Conservation (phyloP, 2,113 vertebrate species). For the Chaenocephalus aceratus region DNA sequence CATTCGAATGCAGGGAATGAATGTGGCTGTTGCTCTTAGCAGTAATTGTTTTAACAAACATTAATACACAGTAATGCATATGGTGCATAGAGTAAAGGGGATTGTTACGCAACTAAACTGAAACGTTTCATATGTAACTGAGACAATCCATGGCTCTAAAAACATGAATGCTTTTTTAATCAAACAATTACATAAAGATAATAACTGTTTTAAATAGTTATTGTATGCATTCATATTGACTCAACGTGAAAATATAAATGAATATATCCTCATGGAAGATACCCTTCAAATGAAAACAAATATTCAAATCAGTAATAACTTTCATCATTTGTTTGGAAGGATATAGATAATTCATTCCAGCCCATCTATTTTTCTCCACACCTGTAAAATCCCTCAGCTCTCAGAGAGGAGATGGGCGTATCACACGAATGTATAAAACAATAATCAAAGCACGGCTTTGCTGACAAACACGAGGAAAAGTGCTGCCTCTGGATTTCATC, state of each 20-base stretch:
- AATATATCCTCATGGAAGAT: not conserved
- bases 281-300: not conserved
- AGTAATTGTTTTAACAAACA: conserved; percentile 29
- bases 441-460: conserved; percentile 26
- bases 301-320: not conserved
- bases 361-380: conserved; percentile 46
- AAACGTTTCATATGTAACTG: not conserved
- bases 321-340: conserved; percentile 26
- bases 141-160: not conserved
- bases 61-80: not conserved
- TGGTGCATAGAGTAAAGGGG: not conserved
- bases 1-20: conserved; percentile 21
- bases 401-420: conserved; percentile 4
- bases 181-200: not conserved
- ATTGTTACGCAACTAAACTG: not conserved
- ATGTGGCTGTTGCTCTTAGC: conserved; percentile 21
- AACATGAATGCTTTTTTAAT: not conserved
- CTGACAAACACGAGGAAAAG: conserved; percentile 36
- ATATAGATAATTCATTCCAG: conserved; percentile 26
- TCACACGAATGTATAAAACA: conserved; percentile 4
- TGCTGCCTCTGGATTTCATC: conserved; percentile 25
- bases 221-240: not conserved
- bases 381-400: conserved; percentile 10
- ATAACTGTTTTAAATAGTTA: not conserved
- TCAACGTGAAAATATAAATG: not conserved